phyloP scores from a whole-genome alignment of 2,888 invertebrate genomes.

The Caenorhabditis doughertyi region DNA sequence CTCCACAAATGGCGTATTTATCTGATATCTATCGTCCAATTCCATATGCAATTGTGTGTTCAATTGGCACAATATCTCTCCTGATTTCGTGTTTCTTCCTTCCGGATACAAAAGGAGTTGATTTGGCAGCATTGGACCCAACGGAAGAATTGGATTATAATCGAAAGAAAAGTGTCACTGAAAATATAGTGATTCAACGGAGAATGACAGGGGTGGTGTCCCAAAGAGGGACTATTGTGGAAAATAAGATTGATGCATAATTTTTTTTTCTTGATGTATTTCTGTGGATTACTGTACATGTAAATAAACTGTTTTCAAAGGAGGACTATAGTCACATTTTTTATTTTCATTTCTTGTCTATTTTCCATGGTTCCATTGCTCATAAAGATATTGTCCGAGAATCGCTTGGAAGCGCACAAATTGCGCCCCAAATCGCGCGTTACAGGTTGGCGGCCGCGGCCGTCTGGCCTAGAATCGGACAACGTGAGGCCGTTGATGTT shows the following conservation, averaged over 20 bases:
- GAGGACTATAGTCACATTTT: too few species aligned
- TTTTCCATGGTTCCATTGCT: too few species aligned
- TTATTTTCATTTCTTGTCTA: too few species aligned
- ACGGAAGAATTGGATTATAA: conserved; percentile 39
- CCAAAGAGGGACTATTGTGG: background rate
- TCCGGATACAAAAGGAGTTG: conserved; percentile 72
- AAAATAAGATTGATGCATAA: conserved; percentile 25
- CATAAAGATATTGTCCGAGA: too few species aligned
- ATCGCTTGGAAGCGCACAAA: too few species aligned
- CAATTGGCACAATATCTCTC: conserved; percentile 65
- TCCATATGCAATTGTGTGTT: conserved; percentile 70
- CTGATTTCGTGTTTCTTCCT: conserved; percentile 67
- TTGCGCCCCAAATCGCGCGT: too few species aligned
- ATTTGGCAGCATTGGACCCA: conserved; percentile 56
- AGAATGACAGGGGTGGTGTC: conserved; percentile 23
- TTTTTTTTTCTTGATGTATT: background rate
- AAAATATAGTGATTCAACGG: conserved; percentile 47
- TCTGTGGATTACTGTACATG: background rate
- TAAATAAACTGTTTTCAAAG: background rate
- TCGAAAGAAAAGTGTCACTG: conserved; percentile 46
- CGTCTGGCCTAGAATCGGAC: too few species aligned
- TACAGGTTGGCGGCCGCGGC: too few species aligned
- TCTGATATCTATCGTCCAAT: conserved; percentile 64
- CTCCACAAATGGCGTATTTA: conserved; percentile 76
- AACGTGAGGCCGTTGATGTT: too few species aligned